Evolutionary conservation across 2,888 invertebrate genomes (phyloP).

Genomic region (Agonum fuliginosum): DNA sequence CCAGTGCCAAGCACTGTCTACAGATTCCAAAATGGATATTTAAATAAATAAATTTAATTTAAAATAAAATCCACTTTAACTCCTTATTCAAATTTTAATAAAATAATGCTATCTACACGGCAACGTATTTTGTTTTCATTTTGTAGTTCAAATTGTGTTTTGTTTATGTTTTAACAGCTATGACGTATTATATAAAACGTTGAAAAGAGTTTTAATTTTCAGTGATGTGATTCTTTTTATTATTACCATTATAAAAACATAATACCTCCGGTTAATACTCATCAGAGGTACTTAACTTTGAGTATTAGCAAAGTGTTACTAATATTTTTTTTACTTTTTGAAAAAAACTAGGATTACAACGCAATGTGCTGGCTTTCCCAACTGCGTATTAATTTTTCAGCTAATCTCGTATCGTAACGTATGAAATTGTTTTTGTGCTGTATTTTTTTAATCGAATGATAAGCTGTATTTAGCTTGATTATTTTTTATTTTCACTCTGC

Average conservation of each 20-base stretch:
- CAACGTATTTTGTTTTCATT: no score
- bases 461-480: slow-evolving; percentile 34
- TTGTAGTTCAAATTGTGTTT: no score
- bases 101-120: no score
- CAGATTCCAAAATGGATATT: no score
- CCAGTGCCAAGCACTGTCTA: no score
- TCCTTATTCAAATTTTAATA: no score
- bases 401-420: slow-evolving; percentile 20
- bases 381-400: slow-evolving; percentile 17
- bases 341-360: slow-evolving; percentile 3
- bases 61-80: no score
- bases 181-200: no score
- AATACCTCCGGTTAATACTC: neutral
- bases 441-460: slow-evolving; percentile 22
- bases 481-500: slow-evolving; percentile 25
- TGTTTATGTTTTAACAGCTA: no score
- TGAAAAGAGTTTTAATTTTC: no score
- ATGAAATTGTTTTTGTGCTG: slow-evolving; percentile 29
- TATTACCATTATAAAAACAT: neutral
- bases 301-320: neutral
- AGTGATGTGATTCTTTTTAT: no score
- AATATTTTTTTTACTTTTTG: slow-evolving; percentile 12
- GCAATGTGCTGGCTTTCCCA: slow-evolving; percentile 11
- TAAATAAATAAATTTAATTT: no score
- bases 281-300: neutral